These are phyloP conservation scores for Pachycephus smyrnensis DNA, from an alignment of 2,888 invertebrate species.

Conservation along the genomic window DNA sequence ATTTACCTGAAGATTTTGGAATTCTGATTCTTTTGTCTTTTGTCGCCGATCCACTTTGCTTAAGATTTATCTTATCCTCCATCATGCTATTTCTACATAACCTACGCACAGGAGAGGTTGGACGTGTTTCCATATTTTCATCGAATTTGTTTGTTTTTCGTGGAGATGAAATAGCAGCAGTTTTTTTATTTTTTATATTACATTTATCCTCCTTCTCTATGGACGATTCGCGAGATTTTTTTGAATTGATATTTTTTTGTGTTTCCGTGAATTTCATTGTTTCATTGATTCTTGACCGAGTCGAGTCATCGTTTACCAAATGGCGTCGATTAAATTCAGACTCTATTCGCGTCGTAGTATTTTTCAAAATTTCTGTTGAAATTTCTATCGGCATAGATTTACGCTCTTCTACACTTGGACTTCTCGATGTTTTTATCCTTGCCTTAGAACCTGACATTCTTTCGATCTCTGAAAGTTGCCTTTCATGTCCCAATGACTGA, in stretches of 20 bases:
- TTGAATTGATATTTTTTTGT: background rate
- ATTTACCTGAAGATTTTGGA: background rate
- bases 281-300: background rate
- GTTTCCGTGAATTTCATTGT: background rate
- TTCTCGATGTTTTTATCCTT: background rate
- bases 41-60: background rate
- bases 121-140: background rate
- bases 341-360: background rate
- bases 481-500: background rate
- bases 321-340: background rate
- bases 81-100: background rate
- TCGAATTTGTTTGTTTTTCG: background rate
- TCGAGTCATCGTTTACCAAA: background rate
- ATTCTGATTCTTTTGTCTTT: background rate
- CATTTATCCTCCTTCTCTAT: background rate
- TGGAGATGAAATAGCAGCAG: background rate
- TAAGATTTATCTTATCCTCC: background rate
- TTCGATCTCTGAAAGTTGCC: background rate
- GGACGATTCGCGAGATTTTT: background rate
- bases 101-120: background rate
- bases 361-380: background rate
- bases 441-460: background rate
- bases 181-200: background rate
- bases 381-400: background rate
- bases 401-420: background rate